Conservation (phyloP, 2,113 vertebrate genomes). For the Fregata magnificens region DNA sequence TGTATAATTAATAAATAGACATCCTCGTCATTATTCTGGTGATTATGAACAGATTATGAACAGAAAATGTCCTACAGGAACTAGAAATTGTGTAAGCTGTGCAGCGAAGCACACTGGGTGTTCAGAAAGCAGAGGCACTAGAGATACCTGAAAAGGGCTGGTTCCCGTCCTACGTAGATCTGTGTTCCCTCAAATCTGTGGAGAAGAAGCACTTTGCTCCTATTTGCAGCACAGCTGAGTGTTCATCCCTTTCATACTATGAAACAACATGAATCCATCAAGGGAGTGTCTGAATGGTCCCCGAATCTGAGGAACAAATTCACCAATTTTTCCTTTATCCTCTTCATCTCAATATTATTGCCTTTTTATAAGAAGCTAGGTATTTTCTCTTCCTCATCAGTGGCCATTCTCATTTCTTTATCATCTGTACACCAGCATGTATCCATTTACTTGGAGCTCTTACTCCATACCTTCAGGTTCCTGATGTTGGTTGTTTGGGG, state of each 20-base stretch:
- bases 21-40: neutral
- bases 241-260: neutral
- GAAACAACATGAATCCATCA: neutral
- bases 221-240: neutral
- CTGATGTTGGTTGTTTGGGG: neutral
- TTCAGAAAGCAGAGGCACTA: neutral
- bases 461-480: neutral
- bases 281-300: neutral
- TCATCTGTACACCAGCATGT: fast-evolving
- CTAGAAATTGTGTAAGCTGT: neutral
- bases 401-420: fast-evolving
- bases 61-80: neutral
- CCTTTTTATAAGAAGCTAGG: neutral
- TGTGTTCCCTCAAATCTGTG: neutral
- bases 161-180: neutral
- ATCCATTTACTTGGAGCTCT: neutral
- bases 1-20: neutral
- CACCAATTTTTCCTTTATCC: neutral
- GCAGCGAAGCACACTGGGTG: neutral
- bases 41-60: neutral
- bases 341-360: neutral
- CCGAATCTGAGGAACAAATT: neutral
- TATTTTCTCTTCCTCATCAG: neutral
- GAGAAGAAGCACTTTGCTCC: neutral
- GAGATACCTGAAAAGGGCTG: neutral